Percentiles rank a stretch among this genome's conserved stretches.
Conservation (phyloP, 2,888 invertebrate genomes). For the Callosobruchus maculatus region DNA sequence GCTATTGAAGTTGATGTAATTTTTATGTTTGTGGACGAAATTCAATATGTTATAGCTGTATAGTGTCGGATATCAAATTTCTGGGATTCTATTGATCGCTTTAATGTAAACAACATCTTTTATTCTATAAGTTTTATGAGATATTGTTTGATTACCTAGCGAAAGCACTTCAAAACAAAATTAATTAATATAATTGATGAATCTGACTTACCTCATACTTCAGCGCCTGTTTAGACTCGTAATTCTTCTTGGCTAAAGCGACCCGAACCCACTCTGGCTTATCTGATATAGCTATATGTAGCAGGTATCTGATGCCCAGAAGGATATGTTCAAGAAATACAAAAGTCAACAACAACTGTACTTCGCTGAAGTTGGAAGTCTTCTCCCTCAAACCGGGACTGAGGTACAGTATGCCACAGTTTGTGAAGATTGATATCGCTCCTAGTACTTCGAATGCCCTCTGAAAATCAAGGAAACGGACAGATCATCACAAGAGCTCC, state of each 20-base stretch:
- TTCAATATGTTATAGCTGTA: too few relatives aligned
- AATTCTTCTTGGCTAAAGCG: constrained; percentile 59
- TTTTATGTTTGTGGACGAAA: too few relatives aligned
- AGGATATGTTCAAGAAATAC: constrained; percentile 68
- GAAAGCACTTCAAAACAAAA: too few relatives aligned
- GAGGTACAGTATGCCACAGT: constrained; percentile 68
- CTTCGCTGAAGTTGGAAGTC: constrained; percentile 31
- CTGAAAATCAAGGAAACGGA: constrained; percentile 38
- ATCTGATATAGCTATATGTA: constrained; percentile 68
- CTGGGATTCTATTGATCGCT: too few relatives aligned
- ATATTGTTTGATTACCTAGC: too few relatives aligned
- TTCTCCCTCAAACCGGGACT: constrained; percentile 58
- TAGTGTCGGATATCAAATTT: too few relatives aligned
- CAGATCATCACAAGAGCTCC: too few relatives aligned
- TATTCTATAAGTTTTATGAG: too few relatives aligned
- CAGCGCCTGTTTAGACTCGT: constrained; percentile 60
- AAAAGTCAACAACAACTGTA: constrained; percentile 59
- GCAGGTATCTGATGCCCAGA: constrained; percentile 59
- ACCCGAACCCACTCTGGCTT: constrained; percentile 65
- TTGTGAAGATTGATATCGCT: constrained; percentile 67
- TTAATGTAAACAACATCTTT: too few relatives aligned
- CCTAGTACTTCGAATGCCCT: constrained; percentile 65
- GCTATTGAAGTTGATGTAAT: too few relatives aligned
- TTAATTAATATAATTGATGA: too few relatives aligned
- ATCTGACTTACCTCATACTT: constrained; percentile 53